Evolutionary conservation across 1,140 invertebrate species (phyloP).

Genomic region (Zaprionus kolodkinae): DNA sequence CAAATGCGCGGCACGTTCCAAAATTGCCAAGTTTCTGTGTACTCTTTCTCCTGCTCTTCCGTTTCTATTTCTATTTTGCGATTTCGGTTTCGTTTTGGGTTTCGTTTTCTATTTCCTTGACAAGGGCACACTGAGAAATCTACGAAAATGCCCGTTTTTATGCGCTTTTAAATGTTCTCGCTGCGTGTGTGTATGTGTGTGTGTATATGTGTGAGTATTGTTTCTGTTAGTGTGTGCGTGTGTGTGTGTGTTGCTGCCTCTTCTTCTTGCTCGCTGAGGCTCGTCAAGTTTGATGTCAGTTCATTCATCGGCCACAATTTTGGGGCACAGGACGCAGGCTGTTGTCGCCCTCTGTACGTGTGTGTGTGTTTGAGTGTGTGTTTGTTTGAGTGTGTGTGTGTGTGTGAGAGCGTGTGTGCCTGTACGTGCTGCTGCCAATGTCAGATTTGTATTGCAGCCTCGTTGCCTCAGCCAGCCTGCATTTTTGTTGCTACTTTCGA

Average conservation of each 20-base stretch:
- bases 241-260: constrained; percentile 26
- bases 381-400: constrained; percentile 11
- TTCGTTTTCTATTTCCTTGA: constrained; percentile 38
- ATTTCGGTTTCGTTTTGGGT: constrained; percentile 1
- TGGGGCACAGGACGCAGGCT: constrained; percentile 40
- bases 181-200: constrained; percentile 23
- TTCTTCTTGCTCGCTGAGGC: constrained; percentile 34
- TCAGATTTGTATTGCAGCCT: constrained; percentile 49
- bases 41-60: constrained; percentile 4
- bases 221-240: constrained; percentile 14
- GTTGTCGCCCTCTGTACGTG: constrained; percentile 50
- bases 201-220: constrained; percentile 16
- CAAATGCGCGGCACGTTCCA: constrained; percentile 75
- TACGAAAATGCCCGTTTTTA: constrained; percentile 67
- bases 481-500: constrained; percentile 32
- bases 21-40: constrained; percentile 46
- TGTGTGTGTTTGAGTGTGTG: constrained; percentile 14
- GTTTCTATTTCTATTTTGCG: constrained; percentile 47
- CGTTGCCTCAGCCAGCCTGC: constrained; percentile 33
- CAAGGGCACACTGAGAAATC: constrained; percentile 62
- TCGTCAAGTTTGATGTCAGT: constrained; percentile 66
- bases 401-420: constrained; percentile 24
- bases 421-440: constrained; percentile 48
- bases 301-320: constrained; percentile 74
- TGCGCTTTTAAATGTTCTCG: constrained; percentile 62